phyloP scores from a whole-genome alignment of 2,113 vertebrate genomes.

The Acrocephalus arundinaceus region DNA sequence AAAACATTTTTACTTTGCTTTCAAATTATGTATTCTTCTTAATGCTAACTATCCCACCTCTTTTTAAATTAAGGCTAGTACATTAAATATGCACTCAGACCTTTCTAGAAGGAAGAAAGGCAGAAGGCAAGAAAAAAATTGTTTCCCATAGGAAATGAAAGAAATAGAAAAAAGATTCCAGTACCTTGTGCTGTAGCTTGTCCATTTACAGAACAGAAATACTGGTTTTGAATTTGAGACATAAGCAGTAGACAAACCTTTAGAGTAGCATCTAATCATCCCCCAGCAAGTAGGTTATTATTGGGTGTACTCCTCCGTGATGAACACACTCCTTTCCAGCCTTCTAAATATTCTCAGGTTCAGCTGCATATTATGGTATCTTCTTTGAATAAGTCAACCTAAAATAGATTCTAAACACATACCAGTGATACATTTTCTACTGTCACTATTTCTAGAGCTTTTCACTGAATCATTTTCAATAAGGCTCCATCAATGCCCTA shows the following conservation, averaged over 20 bases:
- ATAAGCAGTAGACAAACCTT: conserved; percentile 5
- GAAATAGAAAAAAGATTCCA: not conserved
- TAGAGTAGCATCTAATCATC: not conserved
- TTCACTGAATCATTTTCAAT: not conserved
- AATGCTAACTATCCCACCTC: not conserved
- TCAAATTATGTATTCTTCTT: conserved; percentile 19
- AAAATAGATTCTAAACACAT: not conserved
- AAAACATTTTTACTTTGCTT: conserved; percentile 13
- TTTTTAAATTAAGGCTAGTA: not conserved
- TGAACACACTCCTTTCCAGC: not conserved
- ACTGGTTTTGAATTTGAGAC: conserved; percentile 3
- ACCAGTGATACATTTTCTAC: not conserved
- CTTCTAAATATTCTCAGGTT: not conserved
- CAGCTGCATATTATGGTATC: not conserved
- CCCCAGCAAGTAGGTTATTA: not conserved
- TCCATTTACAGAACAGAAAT: not conserved
- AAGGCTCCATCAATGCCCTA: not conserved
- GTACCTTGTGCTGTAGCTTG: not conserved
- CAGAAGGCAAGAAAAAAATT: not conserved
- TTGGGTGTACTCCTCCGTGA: not conserved
- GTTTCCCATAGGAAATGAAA: not conserved
- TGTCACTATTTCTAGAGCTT: not conserved
- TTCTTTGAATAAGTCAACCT: not conserved
- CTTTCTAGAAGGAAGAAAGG: not conserved
- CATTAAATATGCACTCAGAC: not conserved